Evolutionary conservation across 2,888 invertebrate species (phyloP).

Genomic region (Serripes groenlandicus): DNA sequence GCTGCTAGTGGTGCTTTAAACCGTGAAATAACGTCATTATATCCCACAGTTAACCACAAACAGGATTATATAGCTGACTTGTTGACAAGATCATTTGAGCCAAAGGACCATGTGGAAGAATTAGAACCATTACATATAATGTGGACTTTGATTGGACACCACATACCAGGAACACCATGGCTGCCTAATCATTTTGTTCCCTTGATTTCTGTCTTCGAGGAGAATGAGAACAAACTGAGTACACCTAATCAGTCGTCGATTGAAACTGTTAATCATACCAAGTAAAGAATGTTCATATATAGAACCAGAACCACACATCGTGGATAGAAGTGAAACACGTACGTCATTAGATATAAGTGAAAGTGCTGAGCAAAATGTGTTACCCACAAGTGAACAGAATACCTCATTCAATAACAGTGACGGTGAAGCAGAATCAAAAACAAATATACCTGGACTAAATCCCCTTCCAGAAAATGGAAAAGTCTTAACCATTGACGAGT

Average conservation of each 20-base stretch:
- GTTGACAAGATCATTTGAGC: neutral
- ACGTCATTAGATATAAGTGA: too few species aligned
- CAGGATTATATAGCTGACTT: neutral
- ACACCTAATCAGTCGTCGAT: too few species aligned
- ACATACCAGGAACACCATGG: neutral
- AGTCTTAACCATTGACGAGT: neutral
- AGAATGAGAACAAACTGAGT: too few species aligned
- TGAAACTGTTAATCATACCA: too few species aligned
- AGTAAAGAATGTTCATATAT: too few species aligned
- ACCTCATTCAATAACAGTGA: too few species aligned
- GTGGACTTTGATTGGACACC: neutral
- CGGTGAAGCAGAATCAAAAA: too few species aligned
- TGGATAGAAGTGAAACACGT: neutral
- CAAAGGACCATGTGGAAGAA: neutral
- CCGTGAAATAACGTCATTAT: neutral
- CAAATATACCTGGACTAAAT: too few species aligned
- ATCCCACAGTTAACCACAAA: neutral
- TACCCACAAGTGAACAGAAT: too few species aligned
- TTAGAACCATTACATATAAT: neutral
- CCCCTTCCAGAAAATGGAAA: neutral
- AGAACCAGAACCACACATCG: neutral
- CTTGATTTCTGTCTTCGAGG: neutral
- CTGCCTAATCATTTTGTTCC: neutral
- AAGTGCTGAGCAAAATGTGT: too few species aligned
- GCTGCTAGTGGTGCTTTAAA: neutral